These are phyloP conservation scores for Characodon lateralis DNA, from an alignment of 2,797 vertebrate genomes.

Conservation along the genomic window DNA sequence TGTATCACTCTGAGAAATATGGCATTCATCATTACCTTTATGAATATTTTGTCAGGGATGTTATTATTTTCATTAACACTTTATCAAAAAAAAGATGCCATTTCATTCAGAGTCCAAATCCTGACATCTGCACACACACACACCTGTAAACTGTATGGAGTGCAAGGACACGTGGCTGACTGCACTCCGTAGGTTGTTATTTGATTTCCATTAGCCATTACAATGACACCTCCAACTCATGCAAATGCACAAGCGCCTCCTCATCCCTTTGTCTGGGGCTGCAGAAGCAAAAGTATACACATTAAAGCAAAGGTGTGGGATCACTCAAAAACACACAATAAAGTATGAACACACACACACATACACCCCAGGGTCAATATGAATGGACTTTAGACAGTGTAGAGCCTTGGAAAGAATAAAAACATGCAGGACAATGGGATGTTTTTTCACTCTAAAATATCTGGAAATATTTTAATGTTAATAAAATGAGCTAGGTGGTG, in stretches of 20 bases:
- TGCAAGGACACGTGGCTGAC: conserved; percentile 49
- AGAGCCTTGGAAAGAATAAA: conserved; percentile 57
- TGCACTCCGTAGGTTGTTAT: conserved; percentile 60
- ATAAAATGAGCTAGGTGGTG: conserved; percentile 20
- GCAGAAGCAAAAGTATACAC: conserved; percentile 35
- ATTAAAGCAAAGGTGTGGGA: conserved; percentile 30
- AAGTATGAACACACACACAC: conserved; percentile 7
- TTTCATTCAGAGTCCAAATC: conserved; percentile 60
- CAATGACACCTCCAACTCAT: conserved; percentile 65
- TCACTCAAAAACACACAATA: conserved; percentile 33
- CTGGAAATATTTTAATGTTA: conserved; percentile 21
- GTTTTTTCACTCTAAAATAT: conserved; percentile 41
- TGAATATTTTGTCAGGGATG: conserved; percentile 78
- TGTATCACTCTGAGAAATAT: conserved; percentile 73
- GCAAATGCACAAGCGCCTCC: conserved; percentile 50
- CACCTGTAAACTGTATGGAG: conserved; percentile 50
- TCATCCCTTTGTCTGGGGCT: conserved; percentile 53
- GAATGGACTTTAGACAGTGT: conserved; percentile 14
- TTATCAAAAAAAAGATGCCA: conserved; percentile 69
- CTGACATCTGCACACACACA: conserved; percentile 33
- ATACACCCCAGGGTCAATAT: conserved; percentile 38
- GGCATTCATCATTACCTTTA: conserved; percentile 77
- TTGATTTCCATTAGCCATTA: conserved; percentile 70
- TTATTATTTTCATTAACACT: conserved; percentile 82
- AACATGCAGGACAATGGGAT: conserved; percentile 44